Evolutionary conservation across 2,888 invertebrate species (phyloP).

Genomic region (Caenorhabditis sp.): DNA sequence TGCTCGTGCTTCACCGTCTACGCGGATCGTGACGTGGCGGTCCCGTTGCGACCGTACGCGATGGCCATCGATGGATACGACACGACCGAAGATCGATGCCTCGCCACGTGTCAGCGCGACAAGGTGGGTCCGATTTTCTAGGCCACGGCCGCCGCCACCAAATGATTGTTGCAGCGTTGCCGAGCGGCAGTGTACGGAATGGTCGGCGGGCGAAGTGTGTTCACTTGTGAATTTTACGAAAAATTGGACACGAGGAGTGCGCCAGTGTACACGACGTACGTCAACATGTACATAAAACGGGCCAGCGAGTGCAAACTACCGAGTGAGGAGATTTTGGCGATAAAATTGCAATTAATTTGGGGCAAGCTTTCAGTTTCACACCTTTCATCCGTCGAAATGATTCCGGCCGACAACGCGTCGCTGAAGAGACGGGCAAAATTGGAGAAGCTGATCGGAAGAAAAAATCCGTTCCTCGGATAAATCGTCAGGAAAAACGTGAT

Average conservation of each 20-base stretch:
- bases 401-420: conserved; percentile 70
- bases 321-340: conserved; percentile 22
- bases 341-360: not conserved
- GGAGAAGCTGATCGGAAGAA: conserved; percentile 57
- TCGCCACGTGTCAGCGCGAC: conserved; percentile 75
- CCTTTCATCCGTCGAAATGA: conserved; percentile 65
- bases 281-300: conserved; percentile 76
- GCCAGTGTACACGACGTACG: conserved; percentile 74
- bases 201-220: conserved; percentile 77
- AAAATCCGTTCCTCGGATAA: conserved; percentile 68
- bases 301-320: conserved; percentile 63
- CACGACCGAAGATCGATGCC: conserved; percentile 74
- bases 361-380: conserved; percentile 60
- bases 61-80: conserved; percentile 75
- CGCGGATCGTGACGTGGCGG: conserved; percentile 74
- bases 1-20: conserved; percentile 78
- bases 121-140: conserved; percentile 40
- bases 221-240: conserved; percentile 78
- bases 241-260: conserved; percentile 57
- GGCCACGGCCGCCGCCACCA: not conserved
- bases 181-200: conserved; percentile 76
- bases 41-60: conserved; percentile 72
- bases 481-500: not conserved
- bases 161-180: conserved; percentile 68
- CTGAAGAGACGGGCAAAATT: conserved; percentile 63